Percentiles rank a stretch among this genome's conserved stretches.
Conservation (phyloP, 2,888 invertebrate species). For the Eulithis testata region DNA sequence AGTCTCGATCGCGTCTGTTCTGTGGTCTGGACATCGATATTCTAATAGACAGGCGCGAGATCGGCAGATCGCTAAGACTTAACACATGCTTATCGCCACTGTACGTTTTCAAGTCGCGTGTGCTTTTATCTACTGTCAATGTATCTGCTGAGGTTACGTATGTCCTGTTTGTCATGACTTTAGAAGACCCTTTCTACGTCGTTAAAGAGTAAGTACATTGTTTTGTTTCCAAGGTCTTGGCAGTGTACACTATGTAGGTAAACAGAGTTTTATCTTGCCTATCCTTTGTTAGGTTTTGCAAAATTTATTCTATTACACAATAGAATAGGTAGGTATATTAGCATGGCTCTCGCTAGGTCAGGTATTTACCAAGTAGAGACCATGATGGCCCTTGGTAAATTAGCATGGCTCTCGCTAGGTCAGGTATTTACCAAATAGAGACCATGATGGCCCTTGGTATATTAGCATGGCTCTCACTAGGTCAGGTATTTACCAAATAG, state of each 20-base stretch:
- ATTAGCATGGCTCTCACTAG: too few species aligned
- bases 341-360: too few species aligned
- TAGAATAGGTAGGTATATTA: too few species aligned
- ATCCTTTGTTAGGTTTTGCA: too few species aligned
- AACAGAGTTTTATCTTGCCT: too few species aligned
- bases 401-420: too few species aligned
- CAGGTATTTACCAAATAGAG: too few species aligned
- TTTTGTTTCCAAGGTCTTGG: background rate
- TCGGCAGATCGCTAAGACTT: constrained; percentile 50
- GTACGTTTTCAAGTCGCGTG: constrained; percentile 44
- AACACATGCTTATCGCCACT: constrained; percentile 47
- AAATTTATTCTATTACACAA: too few species aligned
- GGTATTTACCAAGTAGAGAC: too few species aligned
- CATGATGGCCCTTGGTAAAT: too few species aligned
- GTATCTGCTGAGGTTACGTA: constrained; percentile 59
- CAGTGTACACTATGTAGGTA: background rate
- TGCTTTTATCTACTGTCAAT: constrained; percentile 57
- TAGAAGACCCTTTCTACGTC: constrained; percentile 99
- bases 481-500: too few species aligned
- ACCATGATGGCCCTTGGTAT: too few species aligned
- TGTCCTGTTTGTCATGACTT: constrained; percentile 93
- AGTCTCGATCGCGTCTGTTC: constrained; percentile 42
- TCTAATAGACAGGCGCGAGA: constrained; percentile 65
- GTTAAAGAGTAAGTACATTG: constrained; percentile 96
- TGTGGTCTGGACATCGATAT: constrained; percentile 73